Evolutionary conservation across 2,888 invertebrate genomes (phyloP), one percentile per base, ranked within the genome.

Genomic region (Perizoma flavofasciatum): DNA sequence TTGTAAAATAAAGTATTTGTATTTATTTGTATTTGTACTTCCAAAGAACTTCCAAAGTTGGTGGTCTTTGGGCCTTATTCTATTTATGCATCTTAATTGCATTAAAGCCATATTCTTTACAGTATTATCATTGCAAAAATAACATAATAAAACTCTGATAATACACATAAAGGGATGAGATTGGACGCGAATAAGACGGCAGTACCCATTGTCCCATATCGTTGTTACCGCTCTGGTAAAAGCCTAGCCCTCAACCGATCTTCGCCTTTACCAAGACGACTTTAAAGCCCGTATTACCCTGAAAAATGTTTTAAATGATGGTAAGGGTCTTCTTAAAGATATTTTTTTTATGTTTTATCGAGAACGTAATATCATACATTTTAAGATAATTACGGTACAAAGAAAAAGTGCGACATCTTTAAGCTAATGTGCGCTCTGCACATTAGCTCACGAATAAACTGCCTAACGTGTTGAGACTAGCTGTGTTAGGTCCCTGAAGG

Each of bases 101-200:
- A 37, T 37, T 37, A 1, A 37, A 7, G 22, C 10, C 22, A 7
- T 22, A 7, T 22, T 4, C 11, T 0, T 7, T 7, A 44, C 33
- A 35, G 37, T 7, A 52, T 65, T 55, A 58, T 41, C 57, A 52
- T 40, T 43, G 22, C 52, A 55, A 59, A 58, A 39, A 61, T 50
- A 50, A 58, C 49, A 40, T 56, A 56, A 55, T 54, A 49, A 48
- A 48, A 49, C 56, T 49, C 55, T 34, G 57, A 46, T 55, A 56
- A 62, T 62, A 57, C 65, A 55, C 55, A 65, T 60, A 65, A 61
- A 63, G 60, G 55, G 67, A 73, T 69, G 70, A 65, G 67, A 69
- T 72, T 67, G 71, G 66, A 73, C 71, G 65, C 68, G 71, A 74
- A 73, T 73, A 76, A 74, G 69, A 70, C 63, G 71, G 65, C 59